These are phyloP conservation scores for Sebastes kiyomatsui DNA, from an alignment of 2,797 vertebrate genomes.

Conservation along the genomic window DNA sequence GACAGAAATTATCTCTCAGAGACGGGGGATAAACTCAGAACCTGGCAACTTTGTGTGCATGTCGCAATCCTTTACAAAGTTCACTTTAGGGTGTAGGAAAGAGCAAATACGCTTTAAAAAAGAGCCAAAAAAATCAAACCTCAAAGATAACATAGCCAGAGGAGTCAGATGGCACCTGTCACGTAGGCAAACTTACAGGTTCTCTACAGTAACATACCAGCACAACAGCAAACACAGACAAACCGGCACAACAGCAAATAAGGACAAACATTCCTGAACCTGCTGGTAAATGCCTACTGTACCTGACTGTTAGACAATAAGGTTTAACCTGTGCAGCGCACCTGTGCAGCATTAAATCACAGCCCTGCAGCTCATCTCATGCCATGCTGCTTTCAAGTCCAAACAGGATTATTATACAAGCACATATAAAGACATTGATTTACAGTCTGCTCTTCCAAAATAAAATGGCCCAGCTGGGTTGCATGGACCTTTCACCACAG, in stretches of 20 bases:
- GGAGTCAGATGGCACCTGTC: slow-evolving; percentile 52
- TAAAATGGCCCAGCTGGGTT: too few species aligned
- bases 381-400: not conserved
- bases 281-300: not conserved
- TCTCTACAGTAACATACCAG: slow-evolving; percentile 37
- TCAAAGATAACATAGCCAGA: slow-evolving; percentile 61
- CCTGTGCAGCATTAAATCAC: not conserved
- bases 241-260: slow-evolving; percentile 48
- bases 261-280: slow-evolving; percentile 24
- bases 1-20: not conserved
- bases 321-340: not conserved
- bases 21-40: not conserved
- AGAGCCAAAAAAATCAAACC: slow-evolving; percentile 23
- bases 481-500: not conserved
- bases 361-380: not conserved
- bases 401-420: not conserved
- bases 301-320: not conserved
- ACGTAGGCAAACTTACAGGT: slow-evolving; percentile 65
- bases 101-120: slow-evolving; percentile 62
- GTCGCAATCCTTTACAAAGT: slow-evolving; percentile 71
- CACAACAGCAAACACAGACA: slow-evolving; percentile 35
- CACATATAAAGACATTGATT: not conserved
- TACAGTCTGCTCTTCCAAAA: not conserved
- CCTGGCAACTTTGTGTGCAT: slow-evolving; percentile 16
- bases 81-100: slow-evolving; percentile 41